A percentile compares a stretch with the other conserved stretches of the same genome.
Conservation (phyloP, 1,140 invertebrate genomes). For the Neodiprion fabricii region DNA sequence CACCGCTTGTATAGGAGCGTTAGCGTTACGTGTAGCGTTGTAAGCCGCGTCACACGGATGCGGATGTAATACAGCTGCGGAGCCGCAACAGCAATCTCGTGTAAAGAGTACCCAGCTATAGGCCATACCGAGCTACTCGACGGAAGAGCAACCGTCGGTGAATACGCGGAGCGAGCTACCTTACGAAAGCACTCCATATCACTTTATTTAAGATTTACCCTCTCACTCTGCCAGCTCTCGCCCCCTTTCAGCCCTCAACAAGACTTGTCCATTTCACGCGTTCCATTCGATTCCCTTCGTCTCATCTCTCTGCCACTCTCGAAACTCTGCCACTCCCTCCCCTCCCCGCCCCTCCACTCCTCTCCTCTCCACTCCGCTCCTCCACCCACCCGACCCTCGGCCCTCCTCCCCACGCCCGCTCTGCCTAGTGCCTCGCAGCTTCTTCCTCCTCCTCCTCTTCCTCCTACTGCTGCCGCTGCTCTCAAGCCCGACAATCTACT, state of each 20-base stretch:
- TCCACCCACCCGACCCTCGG: slow-evolving; percentile 32
- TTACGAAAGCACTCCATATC: slow-evolving; percentile 65
- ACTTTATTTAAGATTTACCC: slow-evolving; percentile 65
- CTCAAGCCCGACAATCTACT: neutral
- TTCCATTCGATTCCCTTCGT: slow-evolving; percentile 38
- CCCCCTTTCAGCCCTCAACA: slow-evolving; percentile 61
- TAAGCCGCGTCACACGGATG: too few species aligned
- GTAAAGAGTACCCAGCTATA: too few species aligned
- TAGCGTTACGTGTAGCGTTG: too few species aligned
- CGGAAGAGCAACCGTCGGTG: too few species aligned
- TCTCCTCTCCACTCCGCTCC: neutral
- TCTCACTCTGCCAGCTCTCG: slow-evolving; percentile 45
- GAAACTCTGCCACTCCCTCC: slow-evolving; percentile 14
- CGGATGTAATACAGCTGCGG: too few species aligned
- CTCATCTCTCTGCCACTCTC: slow-evolving; percentile 10
- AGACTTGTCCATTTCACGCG: slow-evolving; percentile 62
- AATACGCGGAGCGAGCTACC: slow-evolving; percentile 50
- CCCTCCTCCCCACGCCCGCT: slow-evolving; percentile 13
- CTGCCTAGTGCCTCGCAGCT: slow-evolving; percentile 12
- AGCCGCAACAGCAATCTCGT: too few species aligned
- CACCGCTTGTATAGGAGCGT: too few species aligned
- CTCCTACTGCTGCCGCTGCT: slow-evolving; percentile 26
- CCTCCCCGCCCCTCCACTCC: slow-evolving; percentile 34
- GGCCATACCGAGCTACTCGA: too few species aligned
- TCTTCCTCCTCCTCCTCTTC: slow-evolving; percentile 26